A percentile compares a stretch with the other conserved stretches of the same genome.
These are phyloP conservation scores for Belonocnema kinseyi DNA, from an alignment of 1,140 invertebrate species.

Conservation along the genomic window DNA sequence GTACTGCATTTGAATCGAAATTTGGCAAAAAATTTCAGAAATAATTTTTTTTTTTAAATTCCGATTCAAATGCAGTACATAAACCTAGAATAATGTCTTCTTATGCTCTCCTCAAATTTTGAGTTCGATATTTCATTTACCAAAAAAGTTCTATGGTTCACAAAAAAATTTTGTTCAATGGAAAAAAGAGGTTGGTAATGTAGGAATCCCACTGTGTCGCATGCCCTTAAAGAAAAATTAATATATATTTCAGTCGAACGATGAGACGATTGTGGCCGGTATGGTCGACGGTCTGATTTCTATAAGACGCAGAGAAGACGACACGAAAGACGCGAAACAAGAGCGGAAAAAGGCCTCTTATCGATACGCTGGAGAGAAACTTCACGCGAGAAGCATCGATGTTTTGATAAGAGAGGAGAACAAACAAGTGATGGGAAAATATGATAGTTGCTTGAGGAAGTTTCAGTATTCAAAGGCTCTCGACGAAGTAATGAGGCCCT, in stretches of 20 bases:
- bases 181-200: too few species aligned
- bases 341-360: slow-evolving; percentile 75
- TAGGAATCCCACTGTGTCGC: too few species aligned
- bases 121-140: too few species aligned
- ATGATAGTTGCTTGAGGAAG: slow-evolving; percentile 85
- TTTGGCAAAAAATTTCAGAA: too few species aligned
- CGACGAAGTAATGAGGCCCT: slow-evolving; percentile 81
- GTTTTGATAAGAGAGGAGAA: slow-evolving; percentile 73
- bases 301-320: slow-evolving; percentile 84
- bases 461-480: slow-evolving; percentile 91
- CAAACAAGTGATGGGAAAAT: slow-evolving; percentile 75
- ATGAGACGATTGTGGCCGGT: slow-evolving; percentile 91
- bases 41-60: too few species aligned
- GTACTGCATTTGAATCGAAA: too few species aligned
- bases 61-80: too few species aligned
- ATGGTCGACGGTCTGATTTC: slow-evolving; percentile 95
- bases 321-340: slow-evolving; percentile 67
- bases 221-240: too few species aligned
- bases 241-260: slow-evolving; percentile 79
- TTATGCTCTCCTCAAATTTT: too few species aligned
- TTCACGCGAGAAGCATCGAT: slow-evolving; percentile 74
- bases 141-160: too few species aligned
- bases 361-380: slow-evolving; percentile 76
- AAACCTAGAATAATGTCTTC: too few species aligned
- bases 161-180: too few species aligned